These are phyloP conservation scores for Engraulis encrasicolus DNA, from an alignment of 2,113 vertebrate genomes.

Conservation along the genomic window DNA sequence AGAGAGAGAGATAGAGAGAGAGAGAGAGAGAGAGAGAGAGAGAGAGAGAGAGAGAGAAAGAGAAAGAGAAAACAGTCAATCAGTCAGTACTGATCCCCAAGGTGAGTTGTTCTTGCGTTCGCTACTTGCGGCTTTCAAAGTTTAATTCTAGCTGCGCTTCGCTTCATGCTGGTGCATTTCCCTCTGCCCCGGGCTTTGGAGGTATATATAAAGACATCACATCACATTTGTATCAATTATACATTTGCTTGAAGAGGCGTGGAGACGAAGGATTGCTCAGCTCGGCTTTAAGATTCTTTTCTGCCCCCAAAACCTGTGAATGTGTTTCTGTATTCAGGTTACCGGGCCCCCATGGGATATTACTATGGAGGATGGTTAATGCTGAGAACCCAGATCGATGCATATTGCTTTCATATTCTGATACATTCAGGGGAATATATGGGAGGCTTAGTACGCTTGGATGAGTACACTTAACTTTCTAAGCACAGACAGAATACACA, in stretches of 20 bases:
- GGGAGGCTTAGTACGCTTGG: not conserved
- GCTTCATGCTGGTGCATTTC: conserved; percentile 65
- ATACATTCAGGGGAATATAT: not conserved
- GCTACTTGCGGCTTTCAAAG: conserved; percentile 61
- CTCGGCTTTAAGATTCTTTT: not conserved
- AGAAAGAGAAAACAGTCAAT: too few species aligned
- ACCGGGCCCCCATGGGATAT: not conserved
- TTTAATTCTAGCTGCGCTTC: conserved; percentile 72
- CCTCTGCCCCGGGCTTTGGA: conserved; percentile 55
- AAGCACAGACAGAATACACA: not conserved
- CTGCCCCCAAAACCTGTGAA: conserved; percentile 57
- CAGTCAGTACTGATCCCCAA: conserved; percentile 49
- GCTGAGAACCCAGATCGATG: not conserved
- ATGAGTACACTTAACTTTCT: not conserved
- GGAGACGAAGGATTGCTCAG: conserved; percentile 56
- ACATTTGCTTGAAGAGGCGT: conserved; percentile 47
- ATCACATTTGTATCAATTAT: conserved; percentile 66
- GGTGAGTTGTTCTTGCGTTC: conserved; percentile 44
- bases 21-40: too few species aligned
- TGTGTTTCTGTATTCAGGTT: not conserved
- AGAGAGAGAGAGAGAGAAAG: too few species aligned
- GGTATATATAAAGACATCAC: conserved; percentile 64
- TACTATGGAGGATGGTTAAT: not conserved
- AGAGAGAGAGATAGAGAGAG: too few species aligned
- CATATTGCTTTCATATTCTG: not conserved